Evolutionary conservation across 2,888 invertebrate species (phyloP), one percentile per base, ranked within the genome.

Genomic region (Biston betularia): DNA sequence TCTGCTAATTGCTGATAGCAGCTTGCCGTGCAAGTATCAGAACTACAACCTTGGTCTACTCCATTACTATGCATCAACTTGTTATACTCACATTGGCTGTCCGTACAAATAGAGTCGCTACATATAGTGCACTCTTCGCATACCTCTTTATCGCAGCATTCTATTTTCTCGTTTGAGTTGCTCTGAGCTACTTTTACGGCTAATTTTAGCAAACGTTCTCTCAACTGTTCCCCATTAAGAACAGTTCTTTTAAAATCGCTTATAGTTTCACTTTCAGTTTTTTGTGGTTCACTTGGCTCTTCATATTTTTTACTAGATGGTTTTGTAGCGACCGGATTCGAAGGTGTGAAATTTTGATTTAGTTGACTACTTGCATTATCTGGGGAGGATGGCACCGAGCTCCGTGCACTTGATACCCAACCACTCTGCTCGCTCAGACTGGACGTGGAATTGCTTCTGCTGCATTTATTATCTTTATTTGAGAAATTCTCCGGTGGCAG

Each of bases 351-450:
- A 80, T 83, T 94, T 86, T 86, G 94, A 81, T 86, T 94, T 89
- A 87, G 93, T 88, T 90, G 94, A 91, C 86, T 90, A 86, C 89
- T 94, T 60, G 87, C 89, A 79, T 90, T 89, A 79, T 95, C 95
- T 6, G 95, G 95, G 60, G 95, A 94, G 0, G 95, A 95, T n/a
- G 94, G 94, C 24, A 94, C 94, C 58, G 96, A 95, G 79, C 95
- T 96, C 50, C 95, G 94, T 52, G 96, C 95, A 77, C 97, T 97
- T 40, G 97, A 97, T 0, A 97, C 97, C 97, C 97, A 98, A 0
- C 97, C 97, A 80, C 97, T 97, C 86, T 97, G 97, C 86, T 97
- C 97, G 78, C 97, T 97, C 68, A 96, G 88, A 66, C 96, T 95
- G 14, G 96, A 95, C 0, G 96, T 96, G 9, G 96, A 95, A 75